A percentile compares a stretch with the other conserved stretches of the same genome.
Conservation (phyloP, 2,113 vertebrate species). For the Boulengeromyrus knoepffleri region DNA sequence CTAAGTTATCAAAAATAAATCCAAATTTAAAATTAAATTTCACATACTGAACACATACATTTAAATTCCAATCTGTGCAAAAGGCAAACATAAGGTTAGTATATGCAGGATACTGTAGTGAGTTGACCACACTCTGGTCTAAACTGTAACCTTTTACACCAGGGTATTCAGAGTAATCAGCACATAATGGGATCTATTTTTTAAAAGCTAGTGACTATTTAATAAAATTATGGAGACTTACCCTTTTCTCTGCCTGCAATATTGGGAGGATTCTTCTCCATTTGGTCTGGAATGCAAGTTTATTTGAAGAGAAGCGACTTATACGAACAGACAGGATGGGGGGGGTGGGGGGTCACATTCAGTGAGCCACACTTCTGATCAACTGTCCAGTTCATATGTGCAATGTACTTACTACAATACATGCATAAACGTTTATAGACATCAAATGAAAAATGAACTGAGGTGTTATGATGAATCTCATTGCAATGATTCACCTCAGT, state of each 20-base stretch:
- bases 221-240: constrained; percentile 36
- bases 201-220: background rate
- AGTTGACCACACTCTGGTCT: background rate
- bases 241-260: constrained; percentile 62
- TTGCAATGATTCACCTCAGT: background rate
- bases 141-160: background rate
- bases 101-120: background rate
- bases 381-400: background rate
- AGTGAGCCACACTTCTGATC: background rate
- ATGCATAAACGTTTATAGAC: background rate
- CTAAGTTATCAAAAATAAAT: background rate
- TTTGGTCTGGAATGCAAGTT: constrained; percentile 21
- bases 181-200: background rate
- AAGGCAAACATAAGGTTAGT: background rate
- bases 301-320: background rate
- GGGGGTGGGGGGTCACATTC: background rate
- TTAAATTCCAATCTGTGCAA: background rate
- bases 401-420: background rate
- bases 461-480: background rate
- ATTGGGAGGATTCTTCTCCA: constrained; percentile 50
- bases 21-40: background rate
- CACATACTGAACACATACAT: background rate
- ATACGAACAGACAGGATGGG: background rate
- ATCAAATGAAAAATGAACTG: background rate
- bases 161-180: background rate